phyloP scores from a whole-genome alignment of 2,797 vertebrate species.

The Harpagifer antarcticus region DNA sequence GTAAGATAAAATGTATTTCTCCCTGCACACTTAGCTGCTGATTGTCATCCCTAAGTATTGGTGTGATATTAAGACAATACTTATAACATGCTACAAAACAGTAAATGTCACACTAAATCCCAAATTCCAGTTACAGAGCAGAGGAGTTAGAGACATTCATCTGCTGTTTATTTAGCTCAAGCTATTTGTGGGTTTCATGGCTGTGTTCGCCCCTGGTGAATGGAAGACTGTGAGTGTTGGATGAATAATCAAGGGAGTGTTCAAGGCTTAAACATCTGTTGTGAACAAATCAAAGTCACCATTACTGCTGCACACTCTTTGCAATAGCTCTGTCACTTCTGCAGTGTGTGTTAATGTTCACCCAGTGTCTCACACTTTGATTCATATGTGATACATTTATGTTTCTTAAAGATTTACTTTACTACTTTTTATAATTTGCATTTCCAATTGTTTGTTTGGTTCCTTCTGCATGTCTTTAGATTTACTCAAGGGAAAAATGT shows the following conservation, averaged over 20 bases:
- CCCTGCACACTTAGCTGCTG: background rate
- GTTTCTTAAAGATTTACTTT: conserved; percentile 1
- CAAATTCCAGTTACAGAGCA: conserved; percentile 51
- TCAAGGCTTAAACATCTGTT: conserved; percentile 74
- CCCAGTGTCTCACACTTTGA: conserved; percentile 14
- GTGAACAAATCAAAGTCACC: conserved; percentile 71
- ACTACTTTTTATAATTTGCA: background rate
- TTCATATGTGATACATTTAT: conserved; percentile 12
- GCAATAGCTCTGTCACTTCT: conserved; percentile 35
- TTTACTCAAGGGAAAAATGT: background rate
- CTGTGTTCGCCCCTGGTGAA: conserved; percentile 50
- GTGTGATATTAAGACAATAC: conserved; percentile 29
- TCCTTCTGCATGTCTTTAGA: background rate
- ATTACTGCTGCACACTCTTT: conserved; percentile 42
- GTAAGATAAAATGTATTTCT: background rate
- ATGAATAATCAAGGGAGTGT: conserved; percentile 65
- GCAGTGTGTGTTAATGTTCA: conserved; percentile 8
- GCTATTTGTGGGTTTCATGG: conserved; percentile 65
- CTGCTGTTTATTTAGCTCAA: conserved; percentile 73
- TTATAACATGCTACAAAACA: conserved; percentile 30
- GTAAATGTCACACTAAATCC: conserved; percentile 49
- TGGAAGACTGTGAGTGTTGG: conserved; percentile 22
- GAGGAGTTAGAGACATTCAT: conserved; percentile 68
- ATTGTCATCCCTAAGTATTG: background rate
- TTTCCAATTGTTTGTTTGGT: background rate